phyloP scores from a whole-genome alignment of 2,797 vertebrate genomes.

The Coilia nasus region DNA sequence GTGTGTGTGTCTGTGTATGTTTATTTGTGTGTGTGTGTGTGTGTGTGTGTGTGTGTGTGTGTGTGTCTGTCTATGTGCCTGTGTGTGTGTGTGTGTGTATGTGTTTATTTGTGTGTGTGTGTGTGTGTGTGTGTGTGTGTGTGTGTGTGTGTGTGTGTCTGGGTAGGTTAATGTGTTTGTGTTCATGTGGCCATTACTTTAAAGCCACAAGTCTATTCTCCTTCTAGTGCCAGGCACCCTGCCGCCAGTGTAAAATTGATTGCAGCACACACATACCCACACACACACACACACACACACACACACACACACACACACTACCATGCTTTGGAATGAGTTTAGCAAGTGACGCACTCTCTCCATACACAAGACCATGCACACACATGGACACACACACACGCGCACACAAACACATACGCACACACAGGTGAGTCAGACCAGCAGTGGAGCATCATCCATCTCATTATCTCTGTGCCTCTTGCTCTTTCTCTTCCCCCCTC shows the following conservation, averaged over 20 bases:
- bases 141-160: slow-evolving; percentile 4
- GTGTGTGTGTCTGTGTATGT: slow-evolving; percentile 27
- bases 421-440: slow-evolving; percentile 22
- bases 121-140: slow-evolving; percentile 21
- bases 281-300: too few species aligned
- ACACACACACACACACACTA: background rate
- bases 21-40: background rate
- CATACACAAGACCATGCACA: background rate
- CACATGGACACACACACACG: slow-evolving; percentile 1
- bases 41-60: slow-evolving; percentile 8
- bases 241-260: background rate
- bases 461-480: slow-evolving; percentile 29
- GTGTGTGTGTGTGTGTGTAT: background rate
- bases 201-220: background rate
- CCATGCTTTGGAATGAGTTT: background rate
- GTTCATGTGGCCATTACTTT: background rate
- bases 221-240: background rate
- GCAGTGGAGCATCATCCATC: slow-evolving; percentile 2
- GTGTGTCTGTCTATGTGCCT: slow-evolving; percentile 1
- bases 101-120: slow-evolving; percentile 8
- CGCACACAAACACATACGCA: slow-evolving; percentile 19
- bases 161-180: background rate
- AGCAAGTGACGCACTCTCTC: slow-evolving; percentile 10
- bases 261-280: background rate
- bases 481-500: background rate